Base-by-base conservation (phyloP, 2,113 vertebrate genomes). In the Cromileptes altivelis region DNA sequence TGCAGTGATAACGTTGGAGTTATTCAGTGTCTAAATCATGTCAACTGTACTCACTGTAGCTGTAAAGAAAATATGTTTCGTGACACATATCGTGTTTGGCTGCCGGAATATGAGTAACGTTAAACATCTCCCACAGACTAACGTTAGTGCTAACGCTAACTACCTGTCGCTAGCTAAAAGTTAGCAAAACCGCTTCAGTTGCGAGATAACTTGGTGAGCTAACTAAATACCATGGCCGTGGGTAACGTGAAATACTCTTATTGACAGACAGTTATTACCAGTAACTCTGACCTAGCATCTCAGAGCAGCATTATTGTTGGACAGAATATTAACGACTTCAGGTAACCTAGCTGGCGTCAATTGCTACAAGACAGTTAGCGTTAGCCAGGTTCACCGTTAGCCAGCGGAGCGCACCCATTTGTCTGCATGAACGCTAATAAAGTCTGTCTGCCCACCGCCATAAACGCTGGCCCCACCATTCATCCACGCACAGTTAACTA, bases 161-260 rank as follows among this genome's bases (percentile, higher is more conserved):
- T 40, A 33, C 19, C 47, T 9, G 13, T 40, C 76, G 79, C 45
- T 85, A 81, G 73, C 70, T 72, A 10, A 23, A 91, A 65, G 77
- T 82, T 85, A 91, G 83, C 88, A 11, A 64, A 79, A 55, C 82
- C 72, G 69, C 77, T 64, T 50, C 30, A 73, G 76, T 27, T 81
- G 55, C 75, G 78, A 55, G 71, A 50, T 81, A 85, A 89, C 82
- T 89, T 79, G 70, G 75, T n/a, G 61, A 55, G 80, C 61, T 64
- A 81, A 37, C 45, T 79, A 18, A 50, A 21, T 25, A n/a, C 15
- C 4, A 33, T n/a, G 21, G 18, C 30, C 23, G 7, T n/a, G 15
- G 23, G 3, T 4, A 45, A 12, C 42, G 9, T 0, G 1, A 64
- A 70, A 47, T 2, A 56, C 0, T 4, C 12, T 5, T 27, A 27